Evolutionary conservation across 2,797 vertebrate genomes (phyloP).

Genomic region (Pipistrellus kuhlii): DNA sequence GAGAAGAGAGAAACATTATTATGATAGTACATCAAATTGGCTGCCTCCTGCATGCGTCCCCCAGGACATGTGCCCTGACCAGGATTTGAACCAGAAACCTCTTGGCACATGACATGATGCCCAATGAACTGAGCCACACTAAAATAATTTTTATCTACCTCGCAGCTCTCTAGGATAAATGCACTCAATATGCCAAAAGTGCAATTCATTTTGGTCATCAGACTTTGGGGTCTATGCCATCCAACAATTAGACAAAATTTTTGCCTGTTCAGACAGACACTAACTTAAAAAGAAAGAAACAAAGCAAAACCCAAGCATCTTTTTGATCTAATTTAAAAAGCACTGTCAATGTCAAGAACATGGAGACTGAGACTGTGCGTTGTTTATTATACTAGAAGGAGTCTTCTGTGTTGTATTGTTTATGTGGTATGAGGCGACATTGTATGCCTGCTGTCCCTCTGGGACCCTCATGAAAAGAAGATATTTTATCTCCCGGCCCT

Average conservation of each 20-base stretch:
- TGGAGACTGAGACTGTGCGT: background rate
- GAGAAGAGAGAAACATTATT: background rate
- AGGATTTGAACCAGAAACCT: background rate
- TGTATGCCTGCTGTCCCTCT: slow-evolving; percentile 64
- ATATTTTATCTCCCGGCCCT: slow-evolving; percentile 58
- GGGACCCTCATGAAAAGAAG: slow-evolving; percentile 70
- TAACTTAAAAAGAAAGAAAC: background rate
- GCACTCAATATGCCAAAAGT: background rate
- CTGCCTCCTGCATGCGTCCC: background rate
- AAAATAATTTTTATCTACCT: background rate
- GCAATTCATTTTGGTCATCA: slow-evolving; percentile 3
- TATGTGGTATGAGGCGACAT: slow-evolving; percentile 61
- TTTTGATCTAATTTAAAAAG: slow-evolving; percentile 80
- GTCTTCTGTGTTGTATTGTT: slow-evolving; percentile 72
- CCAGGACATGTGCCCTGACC: background rate
- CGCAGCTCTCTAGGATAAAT: background rate
- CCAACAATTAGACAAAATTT: background rate
- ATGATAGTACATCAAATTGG: background rate
- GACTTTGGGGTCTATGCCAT: background rate
- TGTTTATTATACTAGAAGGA: slow-evolving; percentile 80
- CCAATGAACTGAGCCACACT: background rate
- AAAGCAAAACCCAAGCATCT: background rate
- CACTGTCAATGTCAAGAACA: slow-evolving; percentile 71
- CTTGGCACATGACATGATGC: background rate
- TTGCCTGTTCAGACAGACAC: slow-evolving; percentile 61